These are phyloP conservation scores for Drosophila simulans DNA, from an alignment of 1,140 invertebrate genomes.

Conservation along the genomic window DNA sequence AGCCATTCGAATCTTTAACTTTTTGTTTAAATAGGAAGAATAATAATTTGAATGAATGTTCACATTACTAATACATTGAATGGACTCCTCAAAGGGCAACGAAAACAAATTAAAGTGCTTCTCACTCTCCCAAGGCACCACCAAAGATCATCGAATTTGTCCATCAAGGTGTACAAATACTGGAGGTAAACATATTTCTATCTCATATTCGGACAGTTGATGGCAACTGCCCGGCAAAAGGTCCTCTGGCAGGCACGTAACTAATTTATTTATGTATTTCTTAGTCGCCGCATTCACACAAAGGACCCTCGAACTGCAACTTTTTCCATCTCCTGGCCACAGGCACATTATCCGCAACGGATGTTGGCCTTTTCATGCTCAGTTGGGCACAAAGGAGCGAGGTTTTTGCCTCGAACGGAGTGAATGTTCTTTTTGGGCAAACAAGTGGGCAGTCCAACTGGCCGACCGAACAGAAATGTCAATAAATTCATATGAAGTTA, in stretches of 20 bases:
- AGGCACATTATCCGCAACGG: slow-evolving; percentile 79
- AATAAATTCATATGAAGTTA: slow-evolving; percentile 83
- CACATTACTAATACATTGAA: not conserved
- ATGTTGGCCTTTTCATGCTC: slow-evolving; percentile 79
- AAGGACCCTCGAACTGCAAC: slow-evolving; percentile 42
- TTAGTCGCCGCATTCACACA: slow-evolving; percentile 61
- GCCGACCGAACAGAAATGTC: slow-evolving; percentile 61
- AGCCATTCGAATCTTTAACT: too few species aligned
- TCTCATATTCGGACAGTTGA: slow-evolving; percentile 24
- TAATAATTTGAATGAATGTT: too few species aligned
- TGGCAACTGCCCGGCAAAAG: slow-evolving; percentile 11
- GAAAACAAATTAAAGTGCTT: slow-evolving; percentile 15
- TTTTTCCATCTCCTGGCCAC: slow-evolving; percentile 59
- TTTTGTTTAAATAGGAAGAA: too few species aligned
- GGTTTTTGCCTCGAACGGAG: slow-evolving; percentile 6
- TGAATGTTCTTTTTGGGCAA: slow-evolving; percentile 34
- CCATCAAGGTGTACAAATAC: slow-evolving; percentile 42
- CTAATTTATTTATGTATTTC: slow-evolving; percentile 80
- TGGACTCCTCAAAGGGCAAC: not conserved
- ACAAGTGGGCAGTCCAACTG: slow-evolving; percentile 59
- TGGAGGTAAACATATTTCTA: slow-evolving; percentile 26
- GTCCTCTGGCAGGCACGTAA: slow-evolving; percentile 53
- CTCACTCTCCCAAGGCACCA: slow-evolving; percentile 7
- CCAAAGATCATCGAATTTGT: slow-evolving; percentile 25
- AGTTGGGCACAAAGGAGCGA: slow-evolving; percentile 52